These are phyloP conservation scores for Clarias macrocephalus DNA, from an alignment of 2,113 vertebrate genomes.

Conservation along the genomic window DNA sequence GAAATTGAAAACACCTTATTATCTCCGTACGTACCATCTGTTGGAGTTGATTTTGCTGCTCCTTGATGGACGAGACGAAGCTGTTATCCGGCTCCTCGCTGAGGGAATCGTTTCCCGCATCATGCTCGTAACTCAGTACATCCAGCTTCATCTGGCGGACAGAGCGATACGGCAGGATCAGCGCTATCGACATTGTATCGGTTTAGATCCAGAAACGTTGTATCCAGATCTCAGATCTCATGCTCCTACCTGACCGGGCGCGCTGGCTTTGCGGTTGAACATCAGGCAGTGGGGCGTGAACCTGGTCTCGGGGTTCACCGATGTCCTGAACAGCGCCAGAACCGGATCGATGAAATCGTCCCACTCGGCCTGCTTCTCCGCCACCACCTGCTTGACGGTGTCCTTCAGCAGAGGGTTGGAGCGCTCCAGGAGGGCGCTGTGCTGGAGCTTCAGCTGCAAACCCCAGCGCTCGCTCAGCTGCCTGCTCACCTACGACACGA, in stretches of 20 bases:
- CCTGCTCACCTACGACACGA: slow-evolving; percentile 72
- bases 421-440: slow-evolving; percentile 68
- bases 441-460: slow-evolving; percentile 75
- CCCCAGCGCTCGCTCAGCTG: slow-evolving; percentile 78
- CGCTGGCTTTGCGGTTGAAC: slow-evolving; percentile 79
- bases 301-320: slow-evolving; percentile 77
- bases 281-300: slow-evolving; percentile 85
- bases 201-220: no score
- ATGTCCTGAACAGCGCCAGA: slow-evolving; percentile 81
- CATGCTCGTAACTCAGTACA: slow-evolving; percentile 65
- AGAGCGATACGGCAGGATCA: not conserved
- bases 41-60: slow-evolving; percentile 78
- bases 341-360: slow-evolving; percentile 80
- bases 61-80: slow-evolving; percentile 68
- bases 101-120: slow-evolving; percentile 56
- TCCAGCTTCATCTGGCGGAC: slow-evolving; percentile 62
- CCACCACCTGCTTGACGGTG: slow-evolving; percentile 76
- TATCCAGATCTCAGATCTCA: not conserved
- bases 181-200: no score
- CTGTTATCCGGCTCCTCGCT: slow-evolving; percentile 62
- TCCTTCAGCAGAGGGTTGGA: slow-evolving; percentile 70
- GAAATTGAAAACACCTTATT: not conserved
- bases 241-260: slow-evolving; percentile 66
- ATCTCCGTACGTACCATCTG: slow-evolving; percentile 72
- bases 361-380: slow-evolving; percentile 79